These are phyloP conservation scores for Ostrea edulis DNA, from an alignment of 1,140 invertebrate species.

Conservation along the genomic window DNA sequence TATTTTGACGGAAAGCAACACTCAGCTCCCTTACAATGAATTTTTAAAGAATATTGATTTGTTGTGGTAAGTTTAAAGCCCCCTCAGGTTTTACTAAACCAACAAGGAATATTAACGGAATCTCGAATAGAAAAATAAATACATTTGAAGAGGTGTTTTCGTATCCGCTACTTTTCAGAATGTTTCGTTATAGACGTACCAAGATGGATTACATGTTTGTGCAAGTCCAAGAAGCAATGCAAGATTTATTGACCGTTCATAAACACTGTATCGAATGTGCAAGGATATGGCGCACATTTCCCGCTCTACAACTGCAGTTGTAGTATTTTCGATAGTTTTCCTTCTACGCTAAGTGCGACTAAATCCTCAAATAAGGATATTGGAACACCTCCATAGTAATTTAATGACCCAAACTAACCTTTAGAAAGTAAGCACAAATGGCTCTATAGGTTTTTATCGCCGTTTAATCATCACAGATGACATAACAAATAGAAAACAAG, in stretches of 20 bases:
- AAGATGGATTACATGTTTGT: neutral
- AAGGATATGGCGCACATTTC: no score
- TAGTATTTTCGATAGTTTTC: no score
- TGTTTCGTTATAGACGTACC: neutral
- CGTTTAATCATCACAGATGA: constrained; percentile 11
- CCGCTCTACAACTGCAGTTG: no score
- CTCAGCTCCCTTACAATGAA: neutral
- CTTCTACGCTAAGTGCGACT: neutral
- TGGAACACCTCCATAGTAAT: neutral
- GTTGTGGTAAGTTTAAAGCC: neutral
- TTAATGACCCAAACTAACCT: neutral
- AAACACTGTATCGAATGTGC: no score
- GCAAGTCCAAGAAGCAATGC: neutral
- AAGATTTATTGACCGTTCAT: neutral
- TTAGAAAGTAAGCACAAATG: neutral
- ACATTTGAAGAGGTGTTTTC: neutral
- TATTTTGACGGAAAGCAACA: neutral
- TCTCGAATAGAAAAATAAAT: neutral
- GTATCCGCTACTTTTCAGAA: no score
- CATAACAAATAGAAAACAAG: constrained; percentile 19
- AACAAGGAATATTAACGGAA: neutral
- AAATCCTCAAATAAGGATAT: neutral
- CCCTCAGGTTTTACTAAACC: neutral
- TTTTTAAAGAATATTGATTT: neutral
- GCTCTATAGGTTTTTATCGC: neutral